Conservation (phyloP, 2,888 invertebrate genomes). For the Cordilura impudica region DNA sequence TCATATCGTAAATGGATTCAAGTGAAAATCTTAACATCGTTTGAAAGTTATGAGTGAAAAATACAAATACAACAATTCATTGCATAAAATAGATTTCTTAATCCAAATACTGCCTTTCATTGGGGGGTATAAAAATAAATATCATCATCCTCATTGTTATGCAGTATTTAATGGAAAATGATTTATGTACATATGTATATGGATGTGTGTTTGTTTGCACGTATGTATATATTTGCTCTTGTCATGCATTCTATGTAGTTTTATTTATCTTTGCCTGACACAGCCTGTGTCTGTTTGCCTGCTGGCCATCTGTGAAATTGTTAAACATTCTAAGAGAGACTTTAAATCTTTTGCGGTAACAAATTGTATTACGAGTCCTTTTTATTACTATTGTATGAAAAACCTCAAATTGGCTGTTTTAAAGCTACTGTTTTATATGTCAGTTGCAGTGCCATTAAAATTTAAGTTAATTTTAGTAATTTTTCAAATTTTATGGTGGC, state of each 20-base stretch:
- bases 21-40: background rate
- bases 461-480: too few species aligned
- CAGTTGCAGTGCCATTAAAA: too few species aligned
- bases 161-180: background rate
- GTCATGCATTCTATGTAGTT: background rate
- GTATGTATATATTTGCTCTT: background rate
- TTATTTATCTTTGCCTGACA: conserved; percentile 12
- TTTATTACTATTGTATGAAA: too few species aligned
- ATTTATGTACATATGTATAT: background rate
- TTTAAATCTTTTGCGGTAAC: background rate
- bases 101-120: conserved; percentile 26
- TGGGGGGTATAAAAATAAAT: background rate
- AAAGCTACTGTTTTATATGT: too few species aligned
- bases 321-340: conserved; percentile 15
- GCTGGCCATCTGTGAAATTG: conserved; percentile 3
- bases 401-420: too few species aligned
- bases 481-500: too few species aligned
- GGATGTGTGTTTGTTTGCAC: too few species aligned
- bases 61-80: conserved; percentile 8
- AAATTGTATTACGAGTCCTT: background rate
- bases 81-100: conserved; percentile 35
- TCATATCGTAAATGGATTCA: conserved; percentile 5
- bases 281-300: conserved; percentile 18
- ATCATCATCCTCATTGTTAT: background rate
- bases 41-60: background rate